Evolutionary conservation across 1,140 invertebrate species (phyloP).

Genomic region (Drosophila varians): DNA sequence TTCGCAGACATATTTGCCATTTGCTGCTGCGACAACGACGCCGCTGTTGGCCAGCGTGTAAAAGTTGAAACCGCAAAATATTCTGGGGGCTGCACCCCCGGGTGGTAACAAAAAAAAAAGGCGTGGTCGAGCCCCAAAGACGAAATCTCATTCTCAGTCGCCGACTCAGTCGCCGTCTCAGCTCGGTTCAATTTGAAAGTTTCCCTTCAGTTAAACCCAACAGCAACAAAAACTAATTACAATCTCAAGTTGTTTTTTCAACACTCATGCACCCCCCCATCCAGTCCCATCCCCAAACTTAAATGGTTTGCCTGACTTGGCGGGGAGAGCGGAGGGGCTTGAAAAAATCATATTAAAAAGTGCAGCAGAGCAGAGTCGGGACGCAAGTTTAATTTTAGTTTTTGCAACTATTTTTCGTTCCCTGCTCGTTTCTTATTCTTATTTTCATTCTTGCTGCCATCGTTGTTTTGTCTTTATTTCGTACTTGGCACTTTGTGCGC

Average conservation of each 20-base stretch:
- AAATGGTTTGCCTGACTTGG: conserved; percentile 19
- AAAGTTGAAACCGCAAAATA: conserved; percentile 66
- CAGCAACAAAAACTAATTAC: conserved; percentile 81
- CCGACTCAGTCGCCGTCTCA: conserved; percentile 6
- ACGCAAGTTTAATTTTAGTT: conserved; percentile 74
- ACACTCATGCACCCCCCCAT: conserved; percentile 47
- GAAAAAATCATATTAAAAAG: conserved; percentile 66
- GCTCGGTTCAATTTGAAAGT: conserved; percentile 74
- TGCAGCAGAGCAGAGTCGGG: conserved; percentile 33
- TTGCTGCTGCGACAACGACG: conserved; percentile 35
- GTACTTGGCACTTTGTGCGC: conserved; percentile 64
- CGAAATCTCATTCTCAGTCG: not conserved
- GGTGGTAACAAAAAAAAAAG: not conserved
- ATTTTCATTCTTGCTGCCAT: conserved; percentile 2
- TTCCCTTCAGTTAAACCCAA: conserved; percentile 64
- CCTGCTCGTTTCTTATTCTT: conserved; percentile 25
- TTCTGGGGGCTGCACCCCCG: no score
- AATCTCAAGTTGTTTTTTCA: conserved; percentile 81
- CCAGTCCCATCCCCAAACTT: conserved; percentile 45
- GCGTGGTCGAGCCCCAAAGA: conserved; percentile 4
- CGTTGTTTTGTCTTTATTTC: conserved; percentile 62
- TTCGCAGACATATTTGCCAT: conserved; percentile 75
- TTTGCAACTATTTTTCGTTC: conserved; percentile 64
- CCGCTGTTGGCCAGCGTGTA: conserved; percentile 35
- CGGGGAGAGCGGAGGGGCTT: conserved; percentile 9